Conservation (phyloP, 2,888 invertebrate species). For the Onthophagus sagittarius region DNA sequence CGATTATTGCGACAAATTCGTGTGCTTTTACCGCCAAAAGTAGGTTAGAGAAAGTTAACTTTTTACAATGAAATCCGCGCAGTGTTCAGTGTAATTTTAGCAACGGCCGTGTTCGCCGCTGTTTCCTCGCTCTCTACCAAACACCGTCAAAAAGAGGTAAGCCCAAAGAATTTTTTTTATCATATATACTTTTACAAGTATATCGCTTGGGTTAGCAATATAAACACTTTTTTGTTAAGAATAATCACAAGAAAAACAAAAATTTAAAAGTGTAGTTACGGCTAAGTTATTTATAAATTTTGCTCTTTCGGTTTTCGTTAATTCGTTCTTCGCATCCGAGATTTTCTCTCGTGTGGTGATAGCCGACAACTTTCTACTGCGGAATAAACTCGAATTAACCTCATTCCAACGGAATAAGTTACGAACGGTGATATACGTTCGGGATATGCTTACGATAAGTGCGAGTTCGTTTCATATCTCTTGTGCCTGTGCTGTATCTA, state of each 20-base stretch:
- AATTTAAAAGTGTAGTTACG: background rate
- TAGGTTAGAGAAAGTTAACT: conserved; percentile 49
- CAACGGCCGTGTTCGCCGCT: conserved; percentile 31
- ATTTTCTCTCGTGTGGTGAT: background rate
- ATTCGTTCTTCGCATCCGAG: background rate
- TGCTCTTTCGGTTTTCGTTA: background rate
- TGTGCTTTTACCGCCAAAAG: conserved; percentile 36
- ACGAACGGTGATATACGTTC: background rate
- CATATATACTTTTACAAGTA: too few relatives aligned
- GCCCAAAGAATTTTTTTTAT: background rate
- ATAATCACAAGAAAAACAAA: background rate
- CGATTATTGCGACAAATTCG: conserved; percentile 16
- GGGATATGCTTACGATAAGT: background rate
- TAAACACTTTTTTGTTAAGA: background rate
- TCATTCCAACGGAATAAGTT: background rate
- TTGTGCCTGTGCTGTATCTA: background rate
- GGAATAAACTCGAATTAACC: background rate
- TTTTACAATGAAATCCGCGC: conserved; percentile 43
- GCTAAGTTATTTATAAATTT: background rate
- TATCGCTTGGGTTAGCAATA: too few relatives aligned
- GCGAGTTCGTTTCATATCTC: background rate
- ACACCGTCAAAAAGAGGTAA: conserved; percentile 17
- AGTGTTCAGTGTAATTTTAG: conserved; percentile 43
- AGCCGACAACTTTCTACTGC: background rate
- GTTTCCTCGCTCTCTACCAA: background rate